These are phyloP conservation scores for Listrodromus nycthemerus DNA, from an alignment of 2,888 invertebrate species.

Conservation along the genomic window DNA sequence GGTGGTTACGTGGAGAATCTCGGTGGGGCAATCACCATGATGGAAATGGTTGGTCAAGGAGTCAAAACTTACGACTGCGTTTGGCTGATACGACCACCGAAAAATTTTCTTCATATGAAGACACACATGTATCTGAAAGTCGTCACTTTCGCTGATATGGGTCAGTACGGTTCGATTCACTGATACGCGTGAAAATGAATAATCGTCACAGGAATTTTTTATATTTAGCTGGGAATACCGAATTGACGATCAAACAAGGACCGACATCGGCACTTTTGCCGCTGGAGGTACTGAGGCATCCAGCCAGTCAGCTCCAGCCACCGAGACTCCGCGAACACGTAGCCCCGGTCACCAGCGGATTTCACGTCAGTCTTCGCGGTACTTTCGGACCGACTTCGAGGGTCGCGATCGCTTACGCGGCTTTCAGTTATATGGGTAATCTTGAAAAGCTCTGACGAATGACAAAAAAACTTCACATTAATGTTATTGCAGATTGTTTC, in stretches of 20 bases:
- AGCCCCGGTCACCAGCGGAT: conserved; percentile 88
- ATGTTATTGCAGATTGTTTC: conserved; percentile 86
- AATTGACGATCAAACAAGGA: conserved; percentile 88
- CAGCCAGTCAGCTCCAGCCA: conserved; percentile 82
- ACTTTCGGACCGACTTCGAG: conserved; percentile 88
- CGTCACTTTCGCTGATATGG: conserved; percentile 87
- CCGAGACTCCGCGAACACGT: conserved; percentile 86
- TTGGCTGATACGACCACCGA: conserved; percentile 89
- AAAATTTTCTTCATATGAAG: conserved; percentile 88
- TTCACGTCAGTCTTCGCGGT: conserved; percentile 89
- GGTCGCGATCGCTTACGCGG: conserved; percentile 89
- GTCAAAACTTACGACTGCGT: conserved; percentile 89
- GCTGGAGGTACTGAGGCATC: conserved; percentile 87
- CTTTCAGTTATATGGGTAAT: conserved; percentile 89
- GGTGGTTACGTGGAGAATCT: conserved; percentile 90
- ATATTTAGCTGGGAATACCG: conserved; percentile 86
- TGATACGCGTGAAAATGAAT: not conserved
- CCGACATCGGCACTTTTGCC: conserved; percentile 88
- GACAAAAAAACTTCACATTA: not conserved
- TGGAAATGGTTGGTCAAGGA: conserved; percentile 88
- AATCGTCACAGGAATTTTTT: not conserved
- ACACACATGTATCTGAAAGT: conserved; percentile 89
- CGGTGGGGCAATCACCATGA: conserved; percentile 91
- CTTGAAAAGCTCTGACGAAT: not conserved
- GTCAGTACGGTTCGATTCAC: conserved; percentile 73